A percentile compares a stretch with the other conserved stretches of the same genome.
Evolutionary conservation across 1,140 invertebrate species (phyloP).

Genomic region (Carcinoscorpius rotundicauda): DNA sequence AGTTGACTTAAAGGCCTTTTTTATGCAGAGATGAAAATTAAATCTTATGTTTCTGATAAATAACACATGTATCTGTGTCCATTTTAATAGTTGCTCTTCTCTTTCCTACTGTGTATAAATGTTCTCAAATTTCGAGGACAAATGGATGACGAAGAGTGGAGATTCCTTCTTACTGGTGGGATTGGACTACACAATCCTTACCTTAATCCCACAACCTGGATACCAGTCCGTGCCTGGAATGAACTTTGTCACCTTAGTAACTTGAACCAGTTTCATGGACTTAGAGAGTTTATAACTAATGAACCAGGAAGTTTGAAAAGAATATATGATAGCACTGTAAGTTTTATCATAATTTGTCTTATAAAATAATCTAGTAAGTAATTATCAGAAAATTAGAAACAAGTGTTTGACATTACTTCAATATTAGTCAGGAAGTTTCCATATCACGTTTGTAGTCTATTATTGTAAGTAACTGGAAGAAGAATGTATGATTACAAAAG

Average conservation of each 20-base stretch:
- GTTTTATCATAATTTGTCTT: neutral
- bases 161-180: slow-evolving; percentile 80
- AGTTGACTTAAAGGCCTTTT: no score
- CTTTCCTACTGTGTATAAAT: slow-evolving; percentile 69
- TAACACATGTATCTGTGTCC: neutral
- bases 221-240: slow-evolving; percentile 66
- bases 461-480: no score
- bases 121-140: slow-evolving; percentile 55
- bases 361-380: no score
- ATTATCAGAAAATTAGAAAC: no score
- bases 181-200: slow-evolving; percentile 63
- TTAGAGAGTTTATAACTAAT: slow-evolving; percentile 32
- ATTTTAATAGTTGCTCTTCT: slow-evolving; percentile 64
- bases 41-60: no score
- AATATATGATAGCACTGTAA: slow-evolving; percentile 14
- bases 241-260: slow-evolving; percentile 62
- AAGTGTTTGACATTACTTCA: no score
- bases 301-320: slow-evolving; percentile 32
- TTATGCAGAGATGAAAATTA: no score
- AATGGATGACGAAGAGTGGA: slow-evolving; percentile 60
- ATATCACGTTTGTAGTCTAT: no score
- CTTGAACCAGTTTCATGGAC: slow-evolving; percentile 44
- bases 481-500: no score
- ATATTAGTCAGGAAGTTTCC: no score
- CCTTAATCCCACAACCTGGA: slow-evolving; percentile 55